Base-by-base conservation (phyloP, 2,888 invertebrate genomes). In the Amorpha juglandis region DNA sequence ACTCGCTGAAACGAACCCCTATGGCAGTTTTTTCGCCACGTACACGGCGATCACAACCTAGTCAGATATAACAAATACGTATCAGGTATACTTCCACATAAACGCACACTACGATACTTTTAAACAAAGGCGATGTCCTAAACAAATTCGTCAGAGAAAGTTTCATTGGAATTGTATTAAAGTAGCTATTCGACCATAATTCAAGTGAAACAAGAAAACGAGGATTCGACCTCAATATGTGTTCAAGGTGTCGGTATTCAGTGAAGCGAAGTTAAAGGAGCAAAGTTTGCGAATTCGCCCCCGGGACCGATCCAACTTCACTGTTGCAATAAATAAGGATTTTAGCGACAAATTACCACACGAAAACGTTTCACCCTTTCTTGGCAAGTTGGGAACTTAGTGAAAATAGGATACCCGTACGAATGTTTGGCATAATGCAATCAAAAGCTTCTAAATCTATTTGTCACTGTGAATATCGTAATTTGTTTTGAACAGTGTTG, bases 301-400 rank as follows among this genome's bases (percentile, higher is more conserved):
- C 84, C 85, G 88, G 87, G 91, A 86, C 87, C 90, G 89, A 89
- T 90, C 87, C 87, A 90, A 91, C 86, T 91, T 90, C 87, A 82
- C 85, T 84, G 87, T 89, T 90, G 91, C 91, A 89, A 92, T 92
- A 92, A 92, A 92, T 92, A 92, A 92, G 92, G 92, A 92, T 92
- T 92, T 92, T 90, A 91, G 89, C 90, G 91, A 92, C 92, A 92
- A 92, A 92, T 92, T 92, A 90, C 91, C 91, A 86, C 86, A 87
- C 86, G 86, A 90, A 89, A 89, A 87, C 87, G 88, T 87, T 87
- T 87, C 84, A 86, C 89, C 90, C 88, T 87, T 88, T 83, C 86
- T 84, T 81, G 76, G 76, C 78, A 82, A 90, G 84, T 89, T 89
- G 73, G 78, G 76, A 87, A 90, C 86, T 76, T 90, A 87, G 79